Conservation (phyloP, 2,797 vertebrate species). For the Odontamblyopus rebecca region DNA sequence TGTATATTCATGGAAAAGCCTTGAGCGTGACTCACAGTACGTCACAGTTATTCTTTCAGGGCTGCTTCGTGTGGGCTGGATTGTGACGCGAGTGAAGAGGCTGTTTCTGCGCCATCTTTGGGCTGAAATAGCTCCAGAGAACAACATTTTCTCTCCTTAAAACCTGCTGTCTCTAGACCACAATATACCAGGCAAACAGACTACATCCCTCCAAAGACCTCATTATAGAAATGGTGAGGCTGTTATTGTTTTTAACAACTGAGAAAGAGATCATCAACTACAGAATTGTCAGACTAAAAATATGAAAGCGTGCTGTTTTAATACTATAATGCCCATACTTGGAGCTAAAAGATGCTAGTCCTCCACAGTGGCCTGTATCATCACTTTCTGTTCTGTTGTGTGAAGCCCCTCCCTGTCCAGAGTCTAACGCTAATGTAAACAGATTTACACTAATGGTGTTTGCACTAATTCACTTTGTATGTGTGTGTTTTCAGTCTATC, state of each 20-base stretch:
- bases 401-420: background rate
- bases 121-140: slow-evolving; percentile 31
- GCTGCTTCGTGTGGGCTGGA: slow-evolving; percentile 52
- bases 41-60: slow-evolving; percentile 46
- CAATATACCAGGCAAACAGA: slow-evolving; percentile 27
- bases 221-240: slow-evolving; percentile 17
- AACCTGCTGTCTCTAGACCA: slow-evolving; percentile 23
- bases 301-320: background rate
- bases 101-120: slow-evolving; percentile 26
- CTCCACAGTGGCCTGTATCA: slow-evolving; percentile 16
- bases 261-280: background rate
- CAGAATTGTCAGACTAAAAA: background rate
- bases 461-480: slow-evolving; percentile 35
- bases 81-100: slow-evolving; percentile 61
- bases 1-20: slow-evolving; percentile 37
- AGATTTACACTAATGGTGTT: slow-evolving; percentile 4
- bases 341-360: slow-evolving; percentile 30
- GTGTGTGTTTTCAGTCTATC: slow-evolving; percentile 74
- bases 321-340: background rate
- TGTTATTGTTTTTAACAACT: slow-evolving; percentile 28
- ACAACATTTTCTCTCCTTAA: slow-evolving; percentile 41
- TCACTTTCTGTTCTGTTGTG: slow-evolving; percentile 3
- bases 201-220: slow-evolving; percentile 17
- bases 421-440: slow-evolving; percentile 2
- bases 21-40: slow-evolving; percentile 59